phyloP scores from a whole-genome alignment of 2,113 vertebrate species.

The Leiothrix lutea region DNA sequence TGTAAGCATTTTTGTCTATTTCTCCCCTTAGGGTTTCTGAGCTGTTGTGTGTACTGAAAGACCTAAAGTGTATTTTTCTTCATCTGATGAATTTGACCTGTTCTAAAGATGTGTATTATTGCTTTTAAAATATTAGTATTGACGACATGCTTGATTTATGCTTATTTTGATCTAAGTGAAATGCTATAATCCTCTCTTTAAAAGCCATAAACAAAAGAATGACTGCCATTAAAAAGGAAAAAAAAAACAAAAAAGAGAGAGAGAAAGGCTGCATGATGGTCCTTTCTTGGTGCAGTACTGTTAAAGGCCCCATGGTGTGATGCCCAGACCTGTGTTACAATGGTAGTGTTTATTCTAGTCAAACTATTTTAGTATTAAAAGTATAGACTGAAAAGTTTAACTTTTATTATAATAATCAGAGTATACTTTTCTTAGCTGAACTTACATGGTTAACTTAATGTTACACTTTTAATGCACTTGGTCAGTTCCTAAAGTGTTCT shows the following conservation, averaged over 20 bases:
- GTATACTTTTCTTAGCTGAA: not conserved
- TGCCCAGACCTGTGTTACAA: not conserved
- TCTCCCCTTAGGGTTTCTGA: not conserved
- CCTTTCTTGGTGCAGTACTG: not conserved
- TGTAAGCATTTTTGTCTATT: not conserved
- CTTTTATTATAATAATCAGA: not conserved
- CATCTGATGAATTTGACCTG: conserved; percentile 19
- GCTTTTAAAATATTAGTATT: not conserved
- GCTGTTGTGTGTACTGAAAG: not conserved
- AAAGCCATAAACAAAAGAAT: not conserved
- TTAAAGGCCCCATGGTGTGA: not conserved
- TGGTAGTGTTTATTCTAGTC: not conserved
- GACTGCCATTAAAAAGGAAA: not conserved
- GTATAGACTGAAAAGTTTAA: not conserved
- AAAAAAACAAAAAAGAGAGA: not conserved
- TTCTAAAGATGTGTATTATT: not conserved
- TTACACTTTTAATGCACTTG: not conserved
- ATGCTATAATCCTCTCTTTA: conserved; percentile 14
- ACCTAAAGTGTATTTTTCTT: not conserved
- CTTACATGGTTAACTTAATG: not conserved
- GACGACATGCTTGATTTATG: not conserved
- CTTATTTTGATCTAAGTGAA: conserved; percentile 7
- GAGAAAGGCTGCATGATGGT: not conserved
- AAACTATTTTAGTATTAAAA: not conserved
- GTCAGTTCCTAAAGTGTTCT: not conserved